A percentile compares a stretch with the other conserved stretches of the same genome.
phyloP scores from a whole-genome alignment of 1,140 invertebrate species.

The Eufriesea mexicana region DNA sequence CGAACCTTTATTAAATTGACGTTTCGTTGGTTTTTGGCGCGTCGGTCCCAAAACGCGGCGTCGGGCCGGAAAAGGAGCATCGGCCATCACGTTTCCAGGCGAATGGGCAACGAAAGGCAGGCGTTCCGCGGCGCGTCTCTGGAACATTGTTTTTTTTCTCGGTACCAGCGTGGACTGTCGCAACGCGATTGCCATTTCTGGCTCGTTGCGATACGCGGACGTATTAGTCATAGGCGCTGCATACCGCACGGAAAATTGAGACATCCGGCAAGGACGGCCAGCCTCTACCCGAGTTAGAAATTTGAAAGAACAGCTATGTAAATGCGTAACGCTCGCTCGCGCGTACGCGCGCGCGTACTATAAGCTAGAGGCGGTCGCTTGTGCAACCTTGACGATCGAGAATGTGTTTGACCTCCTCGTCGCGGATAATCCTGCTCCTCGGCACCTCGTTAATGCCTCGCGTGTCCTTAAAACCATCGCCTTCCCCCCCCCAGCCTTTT shows the following conservation, averaged over 20 bases:
- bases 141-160: slow-evolving; percentile 30
- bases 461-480: slow-evolving; percentile 57
- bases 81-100: neutral
- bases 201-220: slow-evolving; percentile 56
- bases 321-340: slow-evolving; percentile 15
- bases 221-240: slow-evolving; percentile 59
- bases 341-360: neutral
- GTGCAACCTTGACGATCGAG: slow-evolving; percentile 64
- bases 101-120: slow-evolving; percentile 25
- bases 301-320: slow-evolving; percentile 54
- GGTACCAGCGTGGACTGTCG: slow-evolving; percentile 33
- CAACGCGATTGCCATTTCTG: slow-evolving; percentile 53
- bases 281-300: slow-evolving; percentile 51
- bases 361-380: slow-evolving; percentile 19
- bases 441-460: slow-evolving; percentile 53
- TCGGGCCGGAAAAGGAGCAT: neutral
- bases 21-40: no score
- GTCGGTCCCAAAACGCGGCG: no score
- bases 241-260: slow-evolving; percentile 61
- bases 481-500: neutral
- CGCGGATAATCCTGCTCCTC: slow-evolving; percentile 58
- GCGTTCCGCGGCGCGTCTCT: slow-evolving; percentile 27
- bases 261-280: slow-evolving; percentile 61
- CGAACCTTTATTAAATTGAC: no score
- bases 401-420: slow-evolving; percentile 56